These are phyloP conservation scores for Drosophila obscura DNA, from an alignment of 1,140 invertebrate species.

Conservation along the genomic window DNA sequence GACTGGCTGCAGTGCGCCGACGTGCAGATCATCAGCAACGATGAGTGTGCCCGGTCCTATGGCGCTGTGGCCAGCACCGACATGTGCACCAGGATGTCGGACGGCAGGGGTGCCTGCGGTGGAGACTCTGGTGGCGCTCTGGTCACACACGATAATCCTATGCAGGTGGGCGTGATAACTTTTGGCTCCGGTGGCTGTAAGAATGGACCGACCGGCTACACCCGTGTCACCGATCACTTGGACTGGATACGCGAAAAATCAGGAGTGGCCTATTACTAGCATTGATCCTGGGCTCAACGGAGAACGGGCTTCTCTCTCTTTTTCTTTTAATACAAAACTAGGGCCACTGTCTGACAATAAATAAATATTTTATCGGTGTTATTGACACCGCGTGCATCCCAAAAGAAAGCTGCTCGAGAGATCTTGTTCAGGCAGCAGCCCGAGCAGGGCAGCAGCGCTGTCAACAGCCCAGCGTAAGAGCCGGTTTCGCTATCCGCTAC, in stretches of 20 bases:
- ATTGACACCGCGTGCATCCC: too few species aligned
- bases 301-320: too few species aligned
- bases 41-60: conserved; percentile 9
- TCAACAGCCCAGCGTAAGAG: too few species aligned
- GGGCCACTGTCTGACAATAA: too few species aligned
- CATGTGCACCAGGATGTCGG: conserved; percentile 28
- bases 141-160: conserved; percentile 40
- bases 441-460: too few species aligned
- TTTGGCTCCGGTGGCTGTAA: conserved; percentile 25
- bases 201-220: conserved; percentile 25
- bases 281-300: too few species aligned
- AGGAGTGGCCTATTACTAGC: conserved; percentile 44
- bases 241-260: conserved; percentile 40
- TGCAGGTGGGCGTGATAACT: conserved; percentile 33
- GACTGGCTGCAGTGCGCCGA: conserved; percentile 38
- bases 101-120: conserved; percentile 17
- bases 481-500: too few species aligned
- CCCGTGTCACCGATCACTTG: conserved; percentile 35
- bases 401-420: too few species aligned
- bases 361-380: too few species aligned
- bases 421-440: too few species aligned
- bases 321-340: too few species aligned
- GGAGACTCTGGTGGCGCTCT: conserved; percentile 45
- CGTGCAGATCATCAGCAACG: conserved; percentile 36
- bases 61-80: conserved; percentile 15